Conservation (phyloP, 2,113 vertebrate genomes). For the Enhydra lutris region DNA sequence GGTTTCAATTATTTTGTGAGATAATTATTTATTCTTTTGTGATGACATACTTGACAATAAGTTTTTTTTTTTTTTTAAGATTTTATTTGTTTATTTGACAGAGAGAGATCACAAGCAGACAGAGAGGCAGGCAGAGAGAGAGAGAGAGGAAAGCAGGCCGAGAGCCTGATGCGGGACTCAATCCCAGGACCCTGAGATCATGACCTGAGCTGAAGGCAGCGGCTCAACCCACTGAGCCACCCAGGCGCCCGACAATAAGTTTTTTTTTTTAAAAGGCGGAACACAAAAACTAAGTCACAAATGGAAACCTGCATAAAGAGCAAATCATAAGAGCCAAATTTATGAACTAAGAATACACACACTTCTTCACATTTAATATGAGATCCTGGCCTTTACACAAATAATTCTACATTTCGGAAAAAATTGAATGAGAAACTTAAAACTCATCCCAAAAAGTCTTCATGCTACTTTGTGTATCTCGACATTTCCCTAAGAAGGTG, state of each 20-base stretch:
- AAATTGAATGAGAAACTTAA: conserved; percentile 1
- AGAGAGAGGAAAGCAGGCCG: too few relatives aligned
- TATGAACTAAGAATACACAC: neutral
- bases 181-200: too few relatives aligned
- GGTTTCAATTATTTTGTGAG: neutral
- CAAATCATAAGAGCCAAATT: neutral
- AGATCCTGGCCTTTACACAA: neutral
- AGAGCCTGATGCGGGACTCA: too few relatives aligned
- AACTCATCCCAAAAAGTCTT: neutral
- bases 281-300: conserved; percentile 5
- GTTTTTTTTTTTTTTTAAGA: neutral
- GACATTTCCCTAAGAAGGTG: neutral
- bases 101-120: too few relatives aligned
- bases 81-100: too few relatives aligned
- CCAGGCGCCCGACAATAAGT: too few relatives aligned
- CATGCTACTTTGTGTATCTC: neutral
- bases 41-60: neutral
- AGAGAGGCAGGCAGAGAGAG: too few relatives aligned
- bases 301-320: neutral
- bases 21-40: neutral
- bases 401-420: neutral
- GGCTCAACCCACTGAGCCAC: too few relatives aligned
- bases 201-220: too few relatives aligned
- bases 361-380: neutral
- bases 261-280: neutral